Conservation (phyloP, 2,888 invertebrate species). For the Aphodius sticticus region DNA sequence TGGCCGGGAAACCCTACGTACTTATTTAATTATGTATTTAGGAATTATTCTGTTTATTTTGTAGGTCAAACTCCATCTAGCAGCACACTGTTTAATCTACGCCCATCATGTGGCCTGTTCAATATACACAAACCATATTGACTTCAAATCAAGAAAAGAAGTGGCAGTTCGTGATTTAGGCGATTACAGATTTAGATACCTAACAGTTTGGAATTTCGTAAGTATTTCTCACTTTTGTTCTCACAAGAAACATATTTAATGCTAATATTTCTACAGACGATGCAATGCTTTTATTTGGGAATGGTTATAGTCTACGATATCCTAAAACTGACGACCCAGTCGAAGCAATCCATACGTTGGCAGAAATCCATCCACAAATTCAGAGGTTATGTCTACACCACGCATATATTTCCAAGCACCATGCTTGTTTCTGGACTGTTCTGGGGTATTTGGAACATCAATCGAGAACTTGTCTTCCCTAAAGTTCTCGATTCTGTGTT, state of each 20-base stretch:
- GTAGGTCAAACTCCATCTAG: background rate
- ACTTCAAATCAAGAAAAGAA: constrained; percentile 16
- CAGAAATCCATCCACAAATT: constrained; percentile 23
- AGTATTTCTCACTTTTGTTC: constrained; percentile 14
- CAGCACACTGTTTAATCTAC: background rate
- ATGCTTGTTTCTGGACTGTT: constrained; percentile 48
- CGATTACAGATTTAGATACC: constrained; percentile 33
- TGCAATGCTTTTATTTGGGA: constrained; percentile 37
- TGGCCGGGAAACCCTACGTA: too few species aligned
- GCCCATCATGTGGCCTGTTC: constrained; percentile 16
- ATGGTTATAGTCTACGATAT: constrained; percentile 33
- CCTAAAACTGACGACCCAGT: constrained; percentile 28
- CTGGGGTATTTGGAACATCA: constrained; percentile 48
- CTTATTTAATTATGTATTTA: too few species aligned
- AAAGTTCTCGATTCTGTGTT: constrained; percentile 44
- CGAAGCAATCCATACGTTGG: constrained; percentile 10
- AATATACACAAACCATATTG: constrained; percentile 12
- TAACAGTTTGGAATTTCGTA: constrained; percentile 41
- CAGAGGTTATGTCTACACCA: constrained; percentile 33
- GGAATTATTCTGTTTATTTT: too few species aligned
- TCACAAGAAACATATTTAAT: background rate
- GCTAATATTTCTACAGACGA: constrained; percentile 20
- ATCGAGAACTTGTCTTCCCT: constrained; percentile 50
- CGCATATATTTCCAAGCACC: constrained; percentile 34
- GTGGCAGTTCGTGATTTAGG: constrained; percentile 31